A percentile compares a stretch with the other conserved stretches of the same genome.
phyloP scores from a whole-genome alignment of 2,888 invertebrate species.

The Agapostemon virescens region DNA sequence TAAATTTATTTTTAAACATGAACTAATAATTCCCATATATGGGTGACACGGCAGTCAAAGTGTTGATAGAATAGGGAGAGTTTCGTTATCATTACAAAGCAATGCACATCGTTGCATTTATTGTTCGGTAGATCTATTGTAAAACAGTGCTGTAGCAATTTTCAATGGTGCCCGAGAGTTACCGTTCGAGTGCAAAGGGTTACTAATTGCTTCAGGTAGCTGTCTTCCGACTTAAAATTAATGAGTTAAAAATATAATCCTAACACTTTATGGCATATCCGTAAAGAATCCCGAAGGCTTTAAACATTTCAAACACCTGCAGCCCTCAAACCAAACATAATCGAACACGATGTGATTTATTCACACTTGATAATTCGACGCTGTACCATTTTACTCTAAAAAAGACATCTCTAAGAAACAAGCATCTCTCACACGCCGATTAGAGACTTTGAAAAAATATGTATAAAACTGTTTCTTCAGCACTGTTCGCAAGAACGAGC shows the following conservation, averaged over 20 bases:
- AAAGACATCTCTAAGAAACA: background rate
- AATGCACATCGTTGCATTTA: too few relatives aligned
- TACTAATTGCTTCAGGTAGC: too few relatives aligned
- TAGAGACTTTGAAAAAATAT: slow-evolving; percentile 30
- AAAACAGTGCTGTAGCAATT: too few relatives aligned
- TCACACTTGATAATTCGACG: background rate
- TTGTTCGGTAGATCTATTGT: too few relatives aligned
- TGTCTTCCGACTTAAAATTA: background rate
- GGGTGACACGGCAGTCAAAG: too few relatives aligned
- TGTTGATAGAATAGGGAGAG: too few relatives aligned
- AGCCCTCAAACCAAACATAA: background rate
- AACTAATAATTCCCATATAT: too few relatives aligned
- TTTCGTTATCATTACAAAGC: too few relatives aligned
- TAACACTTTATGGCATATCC: background rate
- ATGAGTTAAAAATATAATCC: background rate
- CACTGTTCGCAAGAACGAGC: background rate
- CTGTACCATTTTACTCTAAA: background rate
- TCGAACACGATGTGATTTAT: background rate
- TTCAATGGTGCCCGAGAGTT: too few relatives aligned
- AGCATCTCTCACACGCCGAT: slow-evolving; percentile 22
- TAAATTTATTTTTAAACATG: too few relatives aligned
- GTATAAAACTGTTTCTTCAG: slow-evolving; percentile 11
- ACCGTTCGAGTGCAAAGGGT: too few relatives aligned
- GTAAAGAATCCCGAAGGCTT: background rate
- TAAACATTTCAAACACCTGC: background rate